Conservation (phyloP, 2,113 vertebrate species). For the Daboia siamensis region DNA sequence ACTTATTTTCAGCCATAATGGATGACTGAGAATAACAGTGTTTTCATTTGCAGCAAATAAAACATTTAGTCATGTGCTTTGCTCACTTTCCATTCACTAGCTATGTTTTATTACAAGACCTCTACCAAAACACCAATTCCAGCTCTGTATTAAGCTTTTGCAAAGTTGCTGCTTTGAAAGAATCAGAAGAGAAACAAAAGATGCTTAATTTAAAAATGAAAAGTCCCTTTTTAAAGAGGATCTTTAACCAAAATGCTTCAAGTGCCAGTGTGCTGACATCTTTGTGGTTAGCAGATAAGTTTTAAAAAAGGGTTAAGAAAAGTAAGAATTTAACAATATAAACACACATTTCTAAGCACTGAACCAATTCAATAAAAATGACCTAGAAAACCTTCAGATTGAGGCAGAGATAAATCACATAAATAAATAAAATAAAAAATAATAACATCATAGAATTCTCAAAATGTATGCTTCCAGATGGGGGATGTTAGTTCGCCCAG, state of each 20-base stretch:
- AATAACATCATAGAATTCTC: not conserved
- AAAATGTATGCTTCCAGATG: not conserved
- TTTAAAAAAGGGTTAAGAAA: not conserved
- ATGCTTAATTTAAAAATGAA: not conserved
- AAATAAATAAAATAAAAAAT: not conserved
- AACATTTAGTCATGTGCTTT: constrained; percentile 23
- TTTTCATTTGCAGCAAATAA: not conserved
- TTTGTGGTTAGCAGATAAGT: not conserved
- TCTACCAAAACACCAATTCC: not conserved
- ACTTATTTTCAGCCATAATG: not conserved
- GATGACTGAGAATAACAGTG: not conserved
- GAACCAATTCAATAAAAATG: not conserved
- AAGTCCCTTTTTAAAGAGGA: not conserved
- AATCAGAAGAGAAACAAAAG: not conserved
- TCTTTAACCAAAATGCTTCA: not conserved
- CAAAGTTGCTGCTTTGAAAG: not conserved
- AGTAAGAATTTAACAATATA: not conserved
- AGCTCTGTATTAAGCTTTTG: not conserved
- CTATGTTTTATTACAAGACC: accelerated
- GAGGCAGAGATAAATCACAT: not conserved
- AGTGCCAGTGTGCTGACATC: not conserved
- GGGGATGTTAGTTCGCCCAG: not conserved
- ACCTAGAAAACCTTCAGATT: not conserved
- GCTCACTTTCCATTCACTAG: constrained; percentile 39
- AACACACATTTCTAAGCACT: not conserved